Percentiles rank a stretch among this genome's conserved stretches.
Evolutionary conservation across 2,888 invertebrate species (phyloP).

Genomic region (Apotomis capreana): DNA sequence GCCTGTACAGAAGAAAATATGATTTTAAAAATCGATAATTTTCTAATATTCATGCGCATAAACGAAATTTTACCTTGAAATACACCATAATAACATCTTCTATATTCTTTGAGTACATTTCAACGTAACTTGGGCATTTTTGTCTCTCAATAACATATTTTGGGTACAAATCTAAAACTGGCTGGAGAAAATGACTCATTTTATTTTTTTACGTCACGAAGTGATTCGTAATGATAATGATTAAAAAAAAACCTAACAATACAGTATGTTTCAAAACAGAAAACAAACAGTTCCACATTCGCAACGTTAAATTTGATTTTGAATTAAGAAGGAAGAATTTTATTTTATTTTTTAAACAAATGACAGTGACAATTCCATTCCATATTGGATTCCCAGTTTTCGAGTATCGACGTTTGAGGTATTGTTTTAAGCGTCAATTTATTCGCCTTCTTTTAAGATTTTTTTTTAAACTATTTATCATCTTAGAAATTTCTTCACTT

Average conservation of each 20-base stretch:
- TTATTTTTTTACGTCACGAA: not conserved
- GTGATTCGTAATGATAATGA: constrained; percentile 4
- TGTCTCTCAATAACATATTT: constrained; percentile 66
- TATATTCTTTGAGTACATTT: constrained; percentile 67
- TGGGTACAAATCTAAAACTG: constrained; percentile 61
- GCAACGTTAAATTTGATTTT: constrained; percentile 25
- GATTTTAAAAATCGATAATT: not conserved
- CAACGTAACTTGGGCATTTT: constrained; percentile 69
- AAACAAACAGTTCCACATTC: too few species aligned
- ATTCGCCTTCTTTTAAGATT: too few species aligned
- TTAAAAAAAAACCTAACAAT: too few species aligned
- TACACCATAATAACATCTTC: constrained; percentile 65
- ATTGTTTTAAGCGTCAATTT: not conserved
- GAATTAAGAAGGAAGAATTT: constrained; percentile 4
- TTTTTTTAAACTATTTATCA: too few species aligned
- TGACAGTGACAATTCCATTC: not conserved
- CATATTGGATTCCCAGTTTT: constrained; percentile 9
- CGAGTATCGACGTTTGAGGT: constrained; percentile 4
- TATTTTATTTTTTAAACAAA: not conserved
- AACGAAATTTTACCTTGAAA: constrained; percentile 57
- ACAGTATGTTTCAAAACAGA: too few species aligned
- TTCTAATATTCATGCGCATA: not conserved
- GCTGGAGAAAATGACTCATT: constrained; percentile 62
- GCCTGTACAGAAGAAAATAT: constrained; percentile 52
- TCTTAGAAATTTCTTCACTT: too few species aligned